A percentile compares a stretch with the other conserved stretches of the same genome.
These are phyloP conservation scores for Micronycteris hirsuta DNA, from an alignment of 2,113 vertebrate genomes.

Conservation along the genomic window DNA sequence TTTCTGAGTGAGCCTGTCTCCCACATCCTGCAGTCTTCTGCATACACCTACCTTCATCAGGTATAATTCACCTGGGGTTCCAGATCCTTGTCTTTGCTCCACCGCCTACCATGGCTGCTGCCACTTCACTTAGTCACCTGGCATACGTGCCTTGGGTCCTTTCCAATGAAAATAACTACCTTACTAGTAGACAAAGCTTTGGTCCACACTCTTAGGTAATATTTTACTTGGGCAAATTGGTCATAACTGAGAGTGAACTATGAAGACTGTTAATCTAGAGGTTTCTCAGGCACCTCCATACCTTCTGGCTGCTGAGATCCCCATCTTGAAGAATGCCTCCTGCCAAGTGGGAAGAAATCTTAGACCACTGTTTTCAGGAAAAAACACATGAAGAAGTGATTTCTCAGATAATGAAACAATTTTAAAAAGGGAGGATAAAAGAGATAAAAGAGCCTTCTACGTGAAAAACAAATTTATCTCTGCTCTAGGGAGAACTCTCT, in stretches of 20 bases:
- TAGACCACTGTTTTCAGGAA: background rate
- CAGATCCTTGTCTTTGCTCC: background rate
- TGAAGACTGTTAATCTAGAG: background rate
- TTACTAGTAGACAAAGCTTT: background rate
- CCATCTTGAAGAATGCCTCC: background rate
- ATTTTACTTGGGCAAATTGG: background rate
- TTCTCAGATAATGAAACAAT: slow-evolving; percentile 15
- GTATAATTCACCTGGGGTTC: background rate
- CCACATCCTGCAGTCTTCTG: background rate
- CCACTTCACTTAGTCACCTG: background rate
- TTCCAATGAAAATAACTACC: background rate
- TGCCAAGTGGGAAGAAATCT: background rate
- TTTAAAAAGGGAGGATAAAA: background rate
- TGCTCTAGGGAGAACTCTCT: background rate
- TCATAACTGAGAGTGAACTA: background rate
- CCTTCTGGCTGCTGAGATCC: background rate
- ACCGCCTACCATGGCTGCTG: background rate
- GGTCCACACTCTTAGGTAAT: background rate
- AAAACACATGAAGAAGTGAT: background rate
- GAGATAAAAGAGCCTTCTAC: background rate
- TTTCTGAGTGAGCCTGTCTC: background rate
- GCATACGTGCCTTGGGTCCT: background rate
- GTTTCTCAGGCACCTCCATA: background rate
- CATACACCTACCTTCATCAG: background rate
- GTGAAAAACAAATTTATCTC: slow-evolving; percentile 28